Base-by-base conservation (phyloP, 2,113 vertebrate species). In the Turdus rufiventris region DNA sequence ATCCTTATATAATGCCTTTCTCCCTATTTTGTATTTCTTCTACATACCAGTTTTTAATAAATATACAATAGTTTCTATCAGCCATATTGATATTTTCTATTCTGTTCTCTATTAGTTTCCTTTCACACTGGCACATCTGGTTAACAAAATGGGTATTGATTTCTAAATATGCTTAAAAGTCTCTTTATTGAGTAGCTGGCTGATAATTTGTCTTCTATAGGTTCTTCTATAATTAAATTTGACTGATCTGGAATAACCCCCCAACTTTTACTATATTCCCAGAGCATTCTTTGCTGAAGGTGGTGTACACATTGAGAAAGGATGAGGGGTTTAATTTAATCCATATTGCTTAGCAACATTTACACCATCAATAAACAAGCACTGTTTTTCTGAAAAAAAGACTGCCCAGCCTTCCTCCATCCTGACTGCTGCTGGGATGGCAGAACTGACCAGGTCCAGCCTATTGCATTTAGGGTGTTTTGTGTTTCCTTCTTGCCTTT, bases 121-220 rank as follows among this genome's bases (percentile, higher is more conserved):
- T 28, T 36, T 68, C 6, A 2, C 31, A 63, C 8, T 53, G 47
- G 53, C 51, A 71, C 34, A 93, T 31, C 53, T 87, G n/a, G 18
- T 93, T 76, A 79, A 85, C 87, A 85, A 79, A 95, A 88, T 33
- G 45, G 8, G 10, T 62, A 88, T 62, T 92, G 82, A 93, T 93
- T 73, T 73, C 21, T 63, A 85, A 73, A 77, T 54, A 66, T 18
- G 33, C 56, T 62, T 65, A 56, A 40, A 91, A 79, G 23, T 73
- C 87, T 82, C 25, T 71, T 57, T 80, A 76, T 38, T 34, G 56
- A 88, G 66, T 70, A 80, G 23, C 15, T 83, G 62, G 14, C 54
- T 50, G 42, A 88, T 43, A 73, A 43, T 79, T 34, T 76, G 23
- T 66, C 34, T 92, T 80, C 79, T 47, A 2, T 9, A 50, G 4